Evolutionary conservation across 2,888 invertebrate species (phyloP).

Genomic region (Ormyrus labotus): DNA sequence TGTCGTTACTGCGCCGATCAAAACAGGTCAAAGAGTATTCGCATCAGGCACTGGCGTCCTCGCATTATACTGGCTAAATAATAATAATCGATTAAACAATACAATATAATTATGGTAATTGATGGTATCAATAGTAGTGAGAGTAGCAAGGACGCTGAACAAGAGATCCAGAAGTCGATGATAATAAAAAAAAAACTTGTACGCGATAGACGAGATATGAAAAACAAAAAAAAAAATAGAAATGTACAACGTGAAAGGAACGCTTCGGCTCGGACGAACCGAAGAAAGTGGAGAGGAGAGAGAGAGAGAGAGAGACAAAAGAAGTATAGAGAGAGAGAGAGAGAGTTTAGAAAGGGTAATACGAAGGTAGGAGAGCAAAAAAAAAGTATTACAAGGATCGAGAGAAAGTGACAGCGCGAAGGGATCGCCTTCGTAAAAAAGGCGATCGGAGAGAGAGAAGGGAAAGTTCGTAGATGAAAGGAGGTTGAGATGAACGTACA

Average conservation of each 20-base stretch:
- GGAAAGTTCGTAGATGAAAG: constrained; percentile 16
- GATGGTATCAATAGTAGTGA: constrained; percentile 46
- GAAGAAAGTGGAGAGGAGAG: constrained; percentile 33
- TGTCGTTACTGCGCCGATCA: constrained; percentile 56
- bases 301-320: constrained; percentile 17
- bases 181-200: constrained; percentile 14
- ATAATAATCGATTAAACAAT: constrained; percentile 47
- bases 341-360: constrained; percentile 11
- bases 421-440: constrained; percentile 24
- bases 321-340: not conserved
- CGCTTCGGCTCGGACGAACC: constrained; percentile 5
- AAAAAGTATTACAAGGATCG: constrained; percentile 43
- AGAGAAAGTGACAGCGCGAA: constrained; percentile 46
- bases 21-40: constrained; percentile 65
- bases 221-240: not conserved
- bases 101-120: constrained; percentile 39
- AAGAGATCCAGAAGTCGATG: constrained; percentile 49
- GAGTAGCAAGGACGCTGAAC: constrained; percentile 56
- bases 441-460: constrained; percentile 43
- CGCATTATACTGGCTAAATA: constrained; percentile 53
- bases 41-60: constrained; percentile 66
- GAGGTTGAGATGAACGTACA: constrained; percentile 17
- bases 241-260: constrained; percentile 48
- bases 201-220: constrained; percentile 11
- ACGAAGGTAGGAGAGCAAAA: constrained; percentile 42